These are phyloP conservation scores for Tautogolabrus adspersus DNA, from an alignment of 2,113 vertebrate genomes.

Conservation along the genomic window DNA sequence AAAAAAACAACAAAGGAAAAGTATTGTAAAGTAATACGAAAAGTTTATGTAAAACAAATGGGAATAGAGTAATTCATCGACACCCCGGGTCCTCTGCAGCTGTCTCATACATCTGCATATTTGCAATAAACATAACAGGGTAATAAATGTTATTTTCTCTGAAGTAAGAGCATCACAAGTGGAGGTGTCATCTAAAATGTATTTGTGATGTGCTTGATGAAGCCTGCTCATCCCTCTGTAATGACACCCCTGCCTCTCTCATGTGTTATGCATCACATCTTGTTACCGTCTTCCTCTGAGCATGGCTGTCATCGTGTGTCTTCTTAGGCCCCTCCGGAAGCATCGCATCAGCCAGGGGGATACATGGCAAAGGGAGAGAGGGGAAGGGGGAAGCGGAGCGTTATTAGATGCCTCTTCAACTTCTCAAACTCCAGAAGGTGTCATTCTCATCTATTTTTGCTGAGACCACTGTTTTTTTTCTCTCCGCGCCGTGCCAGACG, in stretches of 20 bases:
- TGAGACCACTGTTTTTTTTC: conserved; percentile 48
- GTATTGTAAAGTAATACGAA: conserved; percentile 59
- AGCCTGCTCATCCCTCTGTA: conserved; percentile 77
- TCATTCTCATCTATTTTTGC: conserved; percentile 71
- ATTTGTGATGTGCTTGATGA: conserved; percentile 80
- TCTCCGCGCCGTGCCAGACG: conserved; percentile 41
- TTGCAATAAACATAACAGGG: conserved; percentile 69
- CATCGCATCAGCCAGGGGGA: conserved; percentile 62
- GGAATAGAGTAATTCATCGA: conserved; percentile 59
- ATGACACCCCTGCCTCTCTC: conserved; percentile 78
- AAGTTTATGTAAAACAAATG: conserved; percentile 67
- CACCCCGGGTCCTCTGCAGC: conserved; percentile 40
- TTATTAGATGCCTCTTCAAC: conserved; percentile 72
- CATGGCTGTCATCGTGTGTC: conserved; percentile 71
- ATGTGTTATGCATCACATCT: conserved; percentile 84
- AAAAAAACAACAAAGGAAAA: conserved; percentile 43
- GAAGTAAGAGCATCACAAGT: conserved; percentile 66
- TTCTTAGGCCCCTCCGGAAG: conserved; percentile 62
- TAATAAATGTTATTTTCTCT: conserved; percentile 75
- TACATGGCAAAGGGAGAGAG: conserved; percentile 38
- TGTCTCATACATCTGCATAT: conserved; percentile 66
- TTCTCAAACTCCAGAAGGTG: conserved; percentile 73
- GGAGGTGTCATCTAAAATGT: conserved; percentile 77
- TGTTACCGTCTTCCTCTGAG: conserved; percentile 79
- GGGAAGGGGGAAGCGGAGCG: neutral